Evolutionary conservation across 2,113 vertebrate genomes (phyloP).

Genomic region (Tauraco erythrolophus): DNA sequence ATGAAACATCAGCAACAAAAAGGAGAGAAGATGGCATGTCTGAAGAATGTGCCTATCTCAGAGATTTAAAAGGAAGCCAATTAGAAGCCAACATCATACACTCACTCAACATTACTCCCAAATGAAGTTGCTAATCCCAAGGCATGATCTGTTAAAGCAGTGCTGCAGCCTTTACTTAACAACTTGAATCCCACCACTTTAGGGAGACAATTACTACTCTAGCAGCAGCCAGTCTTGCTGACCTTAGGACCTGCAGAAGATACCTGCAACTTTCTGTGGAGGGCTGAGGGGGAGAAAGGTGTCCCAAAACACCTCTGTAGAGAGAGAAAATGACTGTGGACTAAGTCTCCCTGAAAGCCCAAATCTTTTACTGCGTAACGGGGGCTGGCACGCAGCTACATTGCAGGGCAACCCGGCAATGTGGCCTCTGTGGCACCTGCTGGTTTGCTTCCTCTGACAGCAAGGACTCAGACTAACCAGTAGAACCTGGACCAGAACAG

Average conservation of each 20-base stretch:
- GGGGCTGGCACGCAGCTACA: not conserved
- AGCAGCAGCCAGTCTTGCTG: not conserved
- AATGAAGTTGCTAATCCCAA: not conserved
- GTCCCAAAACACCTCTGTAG: not conserved
- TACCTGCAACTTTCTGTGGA: not conserved
- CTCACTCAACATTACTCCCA: not conserved
- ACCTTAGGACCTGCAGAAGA: not conserved
- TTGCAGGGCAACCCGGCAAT: not conserved
- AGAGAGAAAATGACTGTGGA: not conserved
- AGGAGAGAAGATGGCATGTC: not conserved
- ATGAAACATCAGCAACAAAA: not conserved
- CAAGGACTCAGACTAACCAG: not conserved
- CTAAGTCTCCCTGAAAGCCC: fast-evolving
- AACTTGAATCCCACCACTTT: not conserved
- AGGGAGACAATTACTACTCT: not conserved
- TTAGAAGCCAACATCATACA: not conserved
- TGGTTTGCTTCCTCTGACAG: not conserved
- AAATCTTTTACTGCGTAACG: not conserved
- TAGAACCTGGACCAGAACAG: not conserved
- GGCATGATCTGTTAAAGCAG: not conserved
- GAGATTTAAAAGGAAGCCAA: not conserved
- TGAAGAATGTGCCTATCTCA: not conserved
- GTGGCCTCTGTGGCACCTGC: not conserved
- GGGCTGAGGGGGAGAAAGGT: not conserved
- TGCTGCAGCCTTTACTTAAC: not conserved